Evolutionary conservation across 2,888 invertebrate species (phyloP).

Genomic region (Himalopsyche tibetana): DNA sequence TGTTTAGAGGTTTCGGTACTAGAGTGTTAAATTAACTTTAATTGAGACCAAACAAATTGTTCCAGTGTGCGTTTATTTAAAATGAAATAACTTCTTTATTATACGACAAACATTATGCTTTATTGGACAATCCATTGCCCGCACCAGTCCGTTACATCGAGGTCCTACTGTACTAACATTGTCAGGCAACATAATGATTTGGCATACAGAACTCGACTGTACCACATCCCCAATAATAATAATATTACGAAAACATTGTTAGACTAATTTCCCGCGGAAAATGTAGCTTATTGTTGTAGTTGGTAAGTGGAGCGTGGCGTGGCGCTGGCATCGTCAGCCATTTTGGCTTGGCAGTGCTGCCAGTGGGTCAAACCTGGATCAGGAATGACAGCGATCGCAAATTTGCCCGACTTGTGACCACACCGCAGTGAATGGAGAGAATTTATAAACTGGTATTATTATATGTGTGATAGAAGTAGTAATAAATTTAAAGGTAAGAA

Average conservation of each 20-base stretch:
- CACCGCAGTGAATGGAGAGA: constrained; percentile 14
- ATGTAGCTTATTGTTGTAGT: constrained; percentile 60
- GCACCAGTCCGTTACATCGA: background rate
- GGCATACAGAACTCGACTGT: background rate
- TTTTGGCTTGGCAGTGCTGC: constrained; percentile 62
- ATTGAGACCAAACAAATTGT: too few relatives aligned
- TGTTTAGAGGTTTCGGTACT: too few relatives aligned
- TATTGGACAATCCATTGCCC: too few relatives aligned
- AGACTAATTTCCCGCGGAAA: constrained; percentile 54
- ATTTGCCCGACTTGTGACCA: constrained; percentile 9
- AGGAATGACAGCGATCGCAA: constrained; percentile 45
- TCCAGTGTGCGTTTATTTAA: too few relatives aligned
- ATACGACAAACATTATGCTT: too few relatives aligned
- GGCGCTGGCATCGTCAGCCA: constrained; percentile 55
- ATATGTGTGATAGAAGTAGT: background rate
- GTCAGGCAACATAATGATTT: background rate
- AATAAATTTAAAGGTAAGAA: too few relatives aligned
- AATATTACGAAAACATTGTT: constrained; percentile 11
- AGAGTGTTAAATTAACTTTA: too few relatives aligned
- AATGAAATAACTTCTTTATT: too few relatives aligned
- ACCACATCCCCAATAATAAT: constrained; percentile 6
- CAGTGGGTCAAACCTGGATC: constrained; percentile 65
- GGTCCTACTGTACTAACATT: background rate
- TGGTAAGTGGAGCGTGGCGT: constrained; percentile 61
- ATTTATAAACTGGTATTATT: constrained; percentile 6